phyloP scores from a whole-genome alignment of 2,888 invertebrate species.

The Apamea sordens region DNA sequence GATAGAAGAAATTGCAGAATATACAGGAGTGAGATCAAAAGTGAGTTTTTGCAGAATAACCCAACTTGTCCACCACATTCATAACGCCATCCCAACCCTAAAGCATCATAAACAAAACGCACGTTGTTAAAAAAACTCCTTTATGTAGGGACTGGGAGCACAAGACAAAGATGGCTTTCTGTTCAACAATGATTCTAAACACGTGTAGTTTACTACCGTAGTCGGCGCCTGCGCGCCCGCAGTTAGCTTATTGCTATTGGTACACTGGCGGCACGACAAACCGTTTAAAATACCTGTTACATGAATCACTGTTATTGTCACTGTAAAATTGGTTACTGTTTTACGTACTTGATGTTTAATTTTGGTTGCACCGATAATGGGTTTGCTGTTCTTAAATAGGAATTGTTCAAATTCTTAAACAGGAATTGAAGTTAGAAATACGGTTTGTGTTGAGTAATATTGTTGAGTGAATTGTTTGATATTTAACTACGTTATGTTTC shows the following conservation, averaged over 20 bases:
- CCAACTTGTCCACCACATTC: slow-evolving; percentile 10
- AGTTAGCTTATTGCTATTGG: slow-evolving; percentile 54
- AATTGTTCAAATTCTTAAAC: slow-evolving; percentile 46
- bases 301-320: slow-evolving; percentile 70
- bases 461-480: slow-evolving; percentile 4
- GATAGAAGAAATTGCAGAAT: neutral
- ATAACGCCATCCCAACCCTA: slow-evolving; percentile 24
- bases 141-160: slow-evolving; percentile 34
- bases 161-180: slow-evolving; percentile 65
- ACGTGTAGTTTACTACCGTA: slow-evolving; percentile 71
- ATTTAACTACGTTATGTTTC: slow-evolving; percentile 1
- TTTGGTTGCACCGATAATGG: slow-evolving; percentile 46
- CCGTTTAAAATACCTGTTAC: slow-evolving; percentile 66
- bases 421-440: slow-evolving; percentile 30
- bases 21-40: neutral
- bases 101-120: slow-evolving; percentile 8
- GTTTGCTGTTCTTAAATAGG: slow-evolving; percentile 14
- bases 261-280: slow-evolving; percentile 53
- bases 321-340: slow-evolving; percentile 52
- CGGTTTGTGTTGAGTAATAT: neutral
- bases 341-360: slow-evolving; percentile 50
- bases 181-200: slow-evolving; percentile 72
- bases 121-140: slow-evolving; percentile 31
- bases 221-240: slow-evolving; percentile 65
- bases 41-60: slow-evolving; percentile 1